Evolutionary conservation across 2,888 invertebrate species (phyloP).

Genomic region (Patella ulyssiponensis): DNA sequence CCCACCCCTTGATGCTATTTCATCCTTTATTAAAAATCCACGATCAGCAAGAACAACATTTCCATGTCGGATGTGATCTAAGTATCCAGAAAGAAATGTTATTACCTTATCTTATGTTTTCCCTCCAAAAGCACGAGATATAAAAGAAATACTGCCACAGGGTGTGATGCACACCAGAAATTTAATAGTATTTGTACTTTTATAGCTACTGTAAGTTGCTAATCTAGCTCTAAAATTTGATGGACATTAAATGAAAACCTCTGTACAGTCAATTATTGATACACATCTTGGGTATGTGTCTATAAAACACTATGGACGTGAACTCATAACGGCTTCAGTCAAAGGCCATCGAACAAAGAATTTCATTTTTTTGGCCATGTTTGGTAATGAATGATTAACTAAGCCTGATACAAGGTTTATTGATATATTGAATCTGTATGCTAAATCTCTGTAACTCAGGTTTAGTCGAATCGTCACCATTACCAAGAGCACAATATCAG

Average conservation of each 20-base stretch:
- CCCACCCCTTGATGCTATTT: neutral
- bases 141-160: conserved; percentile 35
- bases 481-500: neutral
- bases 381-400: neutral
- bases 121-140: conserved; percentile 25
- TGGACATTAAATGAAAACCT: conserved; percentile 28
- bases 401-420: neutral
- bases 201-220: conserved; percentile 22
- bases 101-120: conserved; percentile 14
- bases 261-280: conserved; percentile 33
- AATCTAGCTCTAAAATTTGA: conserved; percentile 19
- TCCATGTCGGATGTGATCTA: neutral
- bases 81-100: neutral
- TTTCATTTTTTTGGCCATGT: neutral
- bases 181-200: conserved; percentile 36
- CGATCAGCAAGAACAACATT: neutral
- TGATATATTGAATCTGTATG: neutral
- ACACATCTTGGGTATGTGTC: conserved; percentile 21
- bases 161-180: conserved; percentile 43
- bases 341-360: neutral
- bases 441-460: neutral
- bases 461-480: neutral
- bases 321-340: neutral
- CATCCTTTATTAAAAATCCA: neutral
- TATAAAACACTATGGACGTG: neutral